phyloP scores from a whole-genome alignment of 2,113 vertebrate genomes.

The Toxotes jaculatrix region DNA sequence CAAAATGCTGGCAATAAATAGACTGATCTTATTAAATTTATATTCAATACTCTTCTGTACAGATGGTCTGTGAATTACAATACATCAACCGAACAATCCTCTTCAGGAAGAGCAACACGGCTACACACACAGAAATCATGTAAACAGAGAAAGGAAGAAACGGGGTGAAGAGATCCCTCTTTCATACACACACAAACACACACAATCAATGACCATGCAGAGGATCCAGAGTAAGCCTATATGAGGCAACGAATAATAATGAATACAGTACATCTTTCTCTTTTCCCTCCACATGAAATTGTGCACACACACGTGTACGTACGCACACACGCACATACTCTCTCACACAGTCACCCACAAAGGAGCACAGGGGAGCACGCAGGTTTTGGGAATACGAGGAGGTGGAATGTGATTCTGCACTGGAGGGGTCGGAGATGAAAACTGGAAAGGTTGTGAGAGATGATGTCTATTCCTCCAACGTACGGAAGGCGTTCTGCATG shows the following conservation, averaged over 20 bases:
- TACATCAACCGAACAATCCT: slow-evolving; percentile 75
- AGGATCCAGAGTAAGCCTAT: slow-evolving; percentile 66
- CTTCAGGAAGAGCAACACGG: slow-evolving; percentile 61
- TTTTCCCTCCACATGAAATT: slow-evolving; percentile 72
- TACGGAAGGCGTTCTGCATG: slow-evolving; percentile 98
- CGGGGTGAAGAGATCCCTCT: slow-evolving; percentile 47
- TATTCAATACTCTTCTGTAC: slow-evolving; percentile 84
- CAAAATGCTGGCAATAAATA: slow-evolving; percentile 85
- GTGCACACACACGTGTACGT: slow-evolving; percentile 1
- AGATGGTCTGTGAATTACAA: slow-evolving; percentile 80
- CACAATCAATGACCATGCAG: slow-evolving; percentile 56
- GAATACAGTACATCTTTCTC: slow-evolving; percentile 81
- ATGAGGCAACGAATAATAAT: slow-evolving; percentile 67
- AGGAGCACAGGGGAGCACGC: slow-evolving; percentile 50
- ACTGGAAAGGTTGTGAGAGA: slow-evolving; percentile 8
- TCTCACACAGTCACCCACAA: slow-evolving; percentile 54
- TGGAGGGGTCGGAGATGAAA: slow-evolving; percentile 66
- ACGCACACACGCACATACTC: slow-evolving; percentile 40
- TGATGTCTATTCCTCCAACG: slow-evolving; percentile 90
- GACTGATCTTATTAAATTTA: slow-evolving; percentile 79
- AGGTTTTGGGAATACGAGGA: slow-evolving; percentile 52
- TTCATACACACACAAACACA: slow-evolving; percentile 51
- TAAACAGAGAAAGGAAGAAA: slow-evolving; percentile 73
- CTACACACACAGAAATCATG: slow-evolving; percentile 67
- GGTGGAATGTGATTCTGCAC: slow-evolving; percentile 82